Evolutionary conservation across 2,888 invertebrate species (phyloP).

Genomic region (Ellobium chinense): DNA sequence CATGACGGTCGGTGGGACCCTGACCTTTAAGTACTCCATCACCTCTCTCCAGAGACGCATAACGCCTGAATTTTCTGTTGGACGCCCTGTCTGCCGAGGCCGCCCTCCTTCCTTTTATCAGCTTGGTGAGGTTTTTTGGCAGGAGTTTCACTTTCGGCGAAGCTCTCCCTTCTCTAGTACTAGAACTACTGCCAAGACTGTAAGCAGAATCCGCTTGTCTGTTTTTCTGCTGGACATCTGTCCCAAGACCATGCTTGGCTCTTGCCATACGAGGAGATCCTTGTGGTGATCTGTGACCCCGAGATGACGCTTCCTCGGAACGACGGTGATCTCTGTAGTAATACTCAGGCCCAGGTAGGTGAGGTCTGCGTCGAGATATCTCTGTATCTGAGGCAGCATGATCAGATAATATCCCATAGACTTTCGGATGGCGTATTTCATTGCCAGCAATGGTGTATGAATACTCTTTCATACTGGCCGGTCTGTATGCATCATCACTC

Average conservation of each 20-base stretch:
- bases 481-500: neutral
- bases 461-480: neutral
- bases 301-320: neutral
- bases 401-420: neutral
- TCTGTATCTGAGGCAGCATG: neutral
- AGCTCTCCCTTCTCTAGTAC: neutral
- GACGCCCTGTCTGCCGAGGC: neutral
- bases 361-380: neutral
- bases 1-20: constrained; percentile 19
- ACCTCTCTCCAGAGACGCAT: neutral
- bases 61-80: neutral
- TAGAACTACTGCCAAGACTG: constrained; percentile 1
- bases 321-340: neutral
- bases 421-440: neutral
- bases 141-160: neutral
- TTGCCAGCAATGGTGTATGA: neutral
- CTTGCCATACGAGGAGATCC: neutral
- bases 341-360: neutral
- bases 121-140: neutral
- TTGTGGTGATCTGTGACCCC: neutral
- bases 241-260: neutral
- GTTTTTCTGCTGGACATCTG: too few species aligned
- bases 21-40: constrained; percentile 11
- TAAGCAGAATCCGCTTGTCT: neutral
- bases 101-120: neutral